Evolutionary conservation across 2,113 vertebrate species (phyloP).

Genomic region (Pantherophis guttatus): DNA sequence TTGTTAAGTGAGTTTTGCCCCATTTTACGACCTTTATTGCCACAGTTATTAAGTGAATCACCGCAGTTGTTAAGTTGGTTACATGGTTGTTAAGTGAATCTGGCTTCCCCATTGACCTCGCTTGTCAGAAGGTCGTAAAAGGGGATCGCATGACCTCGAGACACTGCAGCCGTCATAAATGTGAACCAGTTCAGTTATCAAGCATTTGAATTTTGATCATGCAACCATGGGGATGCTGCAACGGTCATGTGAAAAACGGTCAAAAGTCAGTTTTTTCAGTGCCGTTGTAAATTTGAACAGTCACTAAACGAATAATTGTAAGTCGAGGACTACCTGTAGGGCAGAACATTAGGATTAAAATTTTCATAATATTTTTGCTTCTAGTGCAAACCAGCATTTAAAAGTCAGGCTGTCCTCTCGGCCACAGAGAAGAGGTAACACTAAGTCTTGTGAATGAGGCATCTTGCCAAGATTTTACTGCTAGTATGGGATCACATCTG

Average conservation of each 20-base stretch:
- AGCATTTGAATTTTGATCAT: not conserved
- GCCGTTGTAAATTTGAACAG: not conserved
- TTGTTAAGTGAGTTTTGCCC: not conserved
- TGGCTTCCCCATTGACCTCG: not conserved
- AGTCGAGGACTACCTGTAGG: not conserved
- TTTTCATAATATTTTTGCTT: not conserved
- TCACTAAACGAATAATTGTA: not conserved
- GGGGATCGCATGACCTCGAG: not conserved
- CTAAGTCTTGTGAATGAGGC: not conserved
- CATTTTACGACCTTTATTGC: not conserved
- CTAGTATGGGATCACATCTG: not conserved
- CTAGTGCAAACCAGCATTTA: not conserved
- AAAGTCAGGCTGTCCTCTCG: not conserved
- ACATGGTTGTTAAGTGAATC: not conserved
- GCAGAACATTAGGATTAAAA: not conserved
- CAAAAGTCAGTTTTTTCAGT: not conserved
- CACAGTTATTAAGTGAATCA: not conserved
- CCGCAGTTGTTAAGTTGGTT: not conserved
- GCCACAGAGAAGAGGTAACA: not conserved
- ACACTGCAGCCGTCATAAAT: not conserved
- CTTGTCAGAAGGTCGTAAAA: not conserved
- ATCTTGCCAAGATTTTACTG: not conserved
- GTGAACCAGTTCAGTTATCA: not conserved
- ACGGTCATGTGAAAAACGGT: rapidly evolving
- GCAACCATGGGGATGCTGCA: not conserved